Percentiles rank a stretch among this genome's conserved stretches.
These are phyloP conservation scores for Tineola bisselliella DNA, from an alignment of 2,888 invertebrate species.

Conservation along the genomic window DNA sequence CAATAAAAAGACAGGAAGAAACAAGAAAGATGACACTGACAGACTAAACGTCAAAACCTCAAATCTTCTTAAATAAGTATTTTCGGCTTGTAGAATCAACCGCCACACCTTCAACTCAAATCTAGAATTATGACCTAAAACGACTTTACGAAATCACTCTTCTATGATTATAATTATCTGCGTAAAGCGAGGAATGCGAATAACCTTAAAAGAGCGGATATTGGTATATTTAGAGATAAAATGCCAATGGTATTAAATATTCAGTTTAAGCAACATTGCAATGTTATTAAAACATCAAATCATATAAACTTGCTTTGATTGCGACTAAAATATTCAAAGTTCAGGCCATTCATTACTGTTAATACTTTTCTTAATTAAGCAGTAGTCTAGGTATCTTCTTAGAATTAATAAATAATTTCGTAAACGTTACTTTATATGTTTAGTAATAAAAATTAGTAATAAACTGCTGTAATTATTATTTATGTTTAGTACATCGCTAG, in stretches of 20 bases:
- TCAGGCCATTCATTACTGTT: too few species aligned
- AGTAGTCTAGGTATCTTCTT: conserved; percentile 13
- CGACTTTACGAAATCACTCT: not conserved
- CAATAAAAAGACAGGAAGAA: too few species aligned
- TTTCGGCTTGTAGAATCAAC: too few species aligned
- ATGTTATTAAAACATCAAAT: conserved; percentile 16
- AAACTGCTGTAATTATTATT: conserved; percentile 17
- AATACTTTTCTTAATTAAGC: not conserved
- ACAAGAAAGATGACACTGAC: too few species aligned
- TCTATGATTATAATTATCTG: not conserved
- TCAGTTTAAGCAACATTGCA: not conserved
- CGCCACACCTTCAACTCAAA: not conserved
- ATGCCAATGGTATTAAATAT: not conserved
- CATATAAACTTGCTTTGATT: not conserved
- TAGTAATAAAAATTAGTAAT: conserved; percentile 15
- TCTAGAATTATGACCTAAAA: not conserved
- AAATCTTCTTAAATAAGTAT: too few species aligned
- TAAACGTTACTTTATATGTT: too few species aligned
- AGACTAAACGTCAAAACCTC: too few species aligned
- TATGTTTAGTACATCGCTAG: too few species aligned
- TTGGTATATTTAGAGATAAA: not conserved
- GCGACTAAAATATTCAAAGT: conserved; percentile 9
- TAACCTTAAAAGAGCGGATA: conserved; percentile 2
- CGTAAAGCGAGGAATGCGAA: not conserved
- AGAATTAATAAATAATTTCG: not conserved